Evolutionary conservation across 2,113 vertebrate genomes (phyloP), one percentile per base, ranked within the genome.

Genomic region (Chamaetylas fuelleborni): DNA sequence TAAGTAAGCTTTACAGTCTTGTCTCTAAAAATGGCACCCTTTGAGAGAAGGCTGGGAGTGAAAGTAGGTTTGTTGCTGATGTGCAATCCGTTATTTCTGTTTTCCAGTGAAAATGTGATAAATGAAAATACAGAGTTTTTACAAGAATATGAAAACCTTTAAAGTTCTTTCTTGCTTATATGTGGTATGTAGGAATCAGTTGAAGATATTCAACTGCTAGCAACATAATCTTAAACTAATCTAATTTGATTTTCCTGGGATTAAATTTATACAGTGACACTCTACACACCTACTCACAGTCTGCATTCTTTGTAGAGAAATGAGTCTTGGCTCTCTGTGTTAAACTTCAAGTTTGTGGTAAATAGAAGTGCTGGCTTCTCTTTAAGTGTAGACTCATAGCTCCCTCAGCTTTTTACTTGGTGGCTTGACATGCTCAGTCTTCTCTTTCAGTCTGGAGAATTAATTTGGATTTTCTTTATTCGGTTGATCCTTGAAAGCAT

Each of bases 401-500:
- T 87, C 28, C n/a, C 18, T 92, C n/a, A 69, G 42, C 29, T 40
- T 78, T 70, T 48, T 74, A 16, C 31, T 43, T 36, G 18, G 17
- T 81, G 14, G 16, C 40, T 77, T 42, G 15, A 20, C 9, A 9
- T 20, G 29, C 18, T 84, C 26, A 22, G 12, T 45, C 11, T 51
- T 86, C 19, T 58, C 15, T 72, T 69, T 22, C 15, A 45, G 12
- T 69, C 57, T 78, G 25, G 24, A 73, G 9, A 62, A 51, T 33
- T 42, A 42, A 9, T 72, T 67, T 72, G 16, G 31, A 16, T 38
- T 54, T 58, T 62, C 38, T 70, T 34, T 16, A 19, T 83, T 71
- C 0, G 0, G 6, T 57, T 2, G 8, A 47, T 79, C 36, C 19
- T 73, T 81, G 47, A 73, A 40, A 26, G 16, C 2, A 0, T 53